A percentile compares a stretch with the other conserved stretches of the same genome.
phyloP scores from a whole-genome alignment of 2,113 vertebrate species.

The Bujurquina vittata region DNA sequence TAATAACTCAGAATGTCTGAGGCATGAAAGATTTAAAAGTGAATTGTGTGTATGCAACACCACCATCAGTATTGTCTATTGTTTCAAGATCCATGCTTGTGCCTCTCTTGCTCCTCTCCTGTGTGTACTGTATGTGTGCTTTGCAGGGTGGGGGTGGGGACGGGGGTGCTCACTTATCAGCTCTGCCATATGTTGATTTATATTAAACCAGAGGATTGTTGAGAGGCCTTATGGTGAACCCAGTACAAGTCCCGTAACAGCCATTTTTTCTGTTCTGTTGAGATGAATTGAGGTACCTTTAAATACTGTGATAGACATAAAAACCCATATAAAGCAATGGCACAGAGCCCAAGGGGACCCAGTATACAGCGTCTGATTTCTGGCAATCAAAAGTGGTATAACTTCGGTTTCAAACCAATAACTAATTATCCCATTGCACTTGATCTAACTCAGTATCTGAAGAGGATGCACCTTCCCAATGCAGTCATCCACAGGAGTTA shows the following conservation, averaged over 20 bases:
- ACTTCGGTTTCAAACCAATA: not conserved
- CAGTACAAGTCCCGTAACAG: not conserved
- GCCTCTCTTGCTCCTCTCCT: not conserved
- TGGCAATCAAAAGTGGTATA: not conserved
- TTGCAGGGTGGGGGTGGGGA: not conserved
- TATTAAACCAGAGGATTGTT: constrained; percentile 53
- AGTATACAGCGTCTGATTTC: not conserved
- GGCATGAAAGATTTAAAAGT: not conserved
- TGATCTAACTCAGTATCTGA: not conserved
- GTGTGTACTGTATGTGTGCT: not conserved
- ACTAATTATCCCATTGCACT: not conserved
- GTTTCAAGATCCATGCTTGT: constrained; percentile 3
- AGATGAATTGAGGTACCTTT: not conserved
- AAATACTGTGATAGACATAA: not conserved
- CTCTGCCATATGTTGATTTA: constrained; percentile 61
- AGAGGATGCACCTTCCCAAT: not conserved
- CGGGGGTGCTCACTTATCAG: constrained; percentile 26
- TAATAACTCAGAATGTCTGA: not conserved
- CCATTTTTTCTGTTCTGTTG: not conserved
- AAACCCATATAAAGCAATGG: not conserved
- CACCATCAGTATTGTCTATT: not conserved
- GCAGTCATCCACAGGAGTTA: not conserved
- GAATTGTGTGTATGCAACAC: not conserved
- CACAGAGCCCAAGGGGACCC: not conserved
- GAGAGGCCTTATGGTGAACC: constrained; percentile 51